Base-by-base conservation (phyloP, 2,797 vertebrate genomes). In the Oryzias sinensis region DNA sequence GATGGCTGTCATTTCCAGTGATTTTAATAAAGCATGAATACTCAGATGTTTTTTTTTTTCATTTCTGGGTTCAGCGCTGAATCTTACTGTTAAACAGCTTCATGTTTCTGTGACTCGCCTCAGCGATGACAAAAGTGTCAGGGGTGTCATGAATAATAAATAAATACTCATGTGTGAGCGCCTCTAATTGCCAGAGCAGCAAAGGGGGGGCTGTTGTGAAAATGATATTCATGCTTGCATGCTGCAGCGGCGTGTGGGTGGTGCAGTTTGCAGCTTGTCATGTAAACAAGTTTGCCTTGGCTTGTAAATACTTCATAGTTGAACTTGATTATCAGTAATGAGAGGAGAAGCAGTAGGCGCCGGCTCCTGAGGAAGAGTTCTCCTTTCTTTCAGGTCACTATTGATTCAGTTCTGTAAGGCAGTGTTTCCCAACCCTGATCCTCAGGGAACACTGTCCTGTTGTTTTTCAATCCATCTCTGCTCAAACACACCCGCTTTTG, bases 121-220 rank as follows among this genome's bases (percentile, higher is more conserved):
- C 11, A 18, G 63, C 24, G 11, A 50, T 80, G 77, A 71, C 41
- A 47, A 25, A 59, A 72, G 44, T 25, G 15, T 57, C 59, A 63
- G 67, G 74, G 65, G 73, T 80, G 75, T 59, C 62, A 72, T 84
- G 76, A 86, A 85, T 83, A 76, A 81, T 80, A 58, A 76, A 81
- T 80, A 58, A 66, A 84, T 72, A 50, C 25, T 62, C 14, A 18
- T 62, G 62, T 57, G 68, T 56, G 64, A 75, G 59, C 59, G 55
- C 45, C 7, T 48, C 61, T 74, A 68, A 72, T 70, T 73, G 64
- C 37, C 49, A 55, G 59, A 60, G 62, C 65, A 55, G 65, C 50
- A 53, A 58, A 66, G 53, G 45, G 49, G 49, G 59, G 59, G 53
- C 52, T 47, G 43, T n/a, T 3, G 49, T 25, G 49, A 33, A 50